These are phyloP conservation scores for Drosophila crucigera DNA, from an alignment of 2,888 invertebrate species.

Conservation along the genomic window DNA sequence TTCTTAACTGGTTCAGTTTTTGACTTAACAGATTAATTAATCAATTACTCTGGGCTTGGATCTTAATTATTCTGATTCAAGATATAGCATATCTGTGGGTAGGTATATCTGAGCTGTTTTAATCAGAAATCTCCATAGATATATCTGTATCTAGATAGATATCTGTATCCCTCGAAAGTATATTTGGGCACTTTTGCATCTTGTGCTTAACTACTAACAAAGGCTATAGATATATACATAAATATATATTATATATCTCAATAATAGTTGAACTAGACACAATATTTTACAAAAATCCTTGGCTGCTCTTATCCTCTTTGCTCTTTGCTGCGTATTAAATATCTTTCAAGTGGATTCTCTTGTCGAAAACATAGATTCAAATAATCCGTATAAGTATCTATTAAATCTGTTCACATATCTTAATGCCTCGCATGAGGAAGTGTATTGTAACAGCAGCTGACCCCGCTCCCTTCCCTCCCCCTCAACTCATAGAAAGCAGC, in stretches of 20 bases:
- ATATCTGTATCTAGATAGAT: neutral
- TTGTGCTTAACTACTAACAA: neutral
- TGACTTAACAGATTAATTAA: neutral
- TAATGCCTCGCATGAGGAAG: constrained; percentile 3
- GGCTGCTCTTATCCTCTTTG: neutral
- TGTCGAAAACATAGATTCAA: constrained; percentile 6
- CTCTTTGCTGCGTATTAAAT: neutral
- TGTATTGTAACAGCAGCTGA: constrained; percentile 10
- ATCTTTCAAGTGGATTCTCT: neutral
- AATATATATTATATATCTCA: neutral
- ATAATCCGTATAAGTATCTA: constrained; percentile 26
- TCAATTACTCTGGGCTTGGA: neutral
- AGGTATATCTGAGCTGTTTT: neutral
- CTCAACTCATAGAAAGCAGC: constrained; percentile 21
- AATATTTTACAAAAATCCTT: neutral
- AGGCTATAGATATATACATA: neutral
- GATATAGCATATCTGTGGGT: neutral
- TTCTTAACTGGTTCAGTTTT: neutral
- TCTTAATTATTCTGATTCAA: neutral
- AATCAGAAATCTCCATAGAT: neutral
- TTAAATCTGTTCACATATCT: constrained; percentile 21
- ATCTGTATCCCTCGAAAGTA: neutral
- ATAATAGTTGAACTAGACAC: neutral
- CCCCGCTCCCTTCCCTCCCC: neutral
- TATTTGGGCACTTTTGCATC: neutral